phyloP scores from a whole-genome alignment of 2,888 invertebrate species.

The Sinodicranocentrus sp. region DNA sequence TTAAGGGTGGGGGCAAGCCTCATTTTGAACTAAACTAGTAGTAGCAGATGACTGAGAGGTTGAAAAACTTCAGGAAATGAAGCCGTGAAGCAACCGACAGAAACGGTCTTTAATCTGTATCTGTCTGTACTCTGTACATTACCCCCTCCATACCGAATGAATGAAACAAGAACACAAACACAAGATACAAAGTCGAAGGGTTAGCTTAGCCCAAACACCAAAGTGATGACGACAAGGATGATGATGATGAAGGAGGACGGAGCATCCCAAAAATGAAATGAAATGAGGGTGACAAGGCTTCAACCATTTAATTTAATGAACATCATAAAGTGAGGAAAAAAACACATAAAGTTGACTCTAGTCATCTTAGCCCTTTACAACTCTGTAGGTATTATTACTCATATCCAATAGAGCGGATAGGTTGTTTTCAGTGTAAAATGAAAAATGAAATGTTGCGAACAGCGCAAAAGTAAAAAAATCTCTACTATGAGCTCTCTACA shows the following conservation, averaged over 20 bases:
- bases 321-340: conserved; percentile 65
- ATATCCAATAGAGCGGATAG: conserved; percentile 39
- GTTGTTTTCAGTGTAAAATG: conserved; percentile 53
- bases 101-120: conserved; percentile 6
- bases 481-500: not conserved
- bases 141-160: not conserved
- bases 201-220: not conserved
- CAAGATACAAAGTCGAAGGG: not conserved
- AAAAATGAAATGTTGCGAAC: conserved; percentile 57
- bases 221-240: not conserved
- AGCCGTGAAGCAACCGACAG: conserved; percentile 38
- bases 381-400: conserved; percentile 37
- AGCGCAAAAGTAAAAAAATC: conserved; percentile 13
- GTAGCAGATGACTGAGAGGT: not conserved
- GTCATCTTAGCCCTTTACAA: conserved; percentile 49
- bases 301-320: conserved; percentile 68
- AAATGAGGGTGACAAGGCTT: conserved; percentile 66
- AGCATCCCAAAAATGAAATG: conserved; percentile 50
- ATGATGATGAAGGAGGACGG: conserved; percentile 15
- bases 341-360: conserved; percentile 60
- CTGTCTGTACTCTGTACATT: not conserved
- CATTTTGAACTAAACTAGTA: too few relatives aligned
- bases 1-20: not conserved
- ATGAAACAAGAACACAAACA: not conserved
- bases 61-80: conserved; percentile 51